Evolutionary conservation across 2,797 vertebrate species (phyloP), one percentile per base, ranked within the genome.

Genomic region (Borostomias antarcticus): DNA sequence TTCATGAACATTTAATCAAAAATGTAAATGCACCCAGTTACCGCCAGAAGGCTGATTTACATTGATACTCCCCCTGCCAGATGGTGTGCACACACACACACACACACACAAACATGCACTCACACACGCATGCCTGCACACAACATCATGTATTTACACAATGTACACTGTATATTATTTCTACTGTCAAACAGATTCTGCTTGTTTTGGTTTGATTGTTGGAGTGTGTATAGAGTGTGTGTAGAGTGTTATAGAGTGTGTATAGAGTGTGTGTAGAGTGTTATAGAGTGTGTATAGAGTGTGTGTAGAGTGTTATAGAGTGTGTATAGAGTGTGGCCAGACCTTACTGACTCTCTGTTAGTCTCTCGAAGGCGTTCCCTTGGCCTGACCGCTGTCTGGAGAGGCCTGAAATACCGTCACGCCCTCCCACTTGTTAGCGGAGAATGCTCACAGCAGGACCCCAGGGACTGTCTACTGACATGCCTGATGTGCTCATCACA

Each of bases 351-450:
- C 32, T 35, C n/a, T n/a, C 8, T 21, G 32, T 25, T 23, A 13
- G 80, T 85, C 69, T 57, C 66, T 80, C 50, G 66, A 71, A 76
- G 61, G 66, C 69, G 60, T 74, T 54, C 56, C 58, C 25, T 70
- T 76, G 67, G 73, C 78, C 77, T 25, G 84, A 86, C 79, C 83
- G 82, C 78, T 70, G 71, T 75, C 82, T 59, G 69, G 61, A 78
- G 67, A 66, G 70, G 80, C 85, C 78, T 88, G 79, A 88, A 89
- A 88, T 89, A 86, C 72, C 62, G 84, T 88, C 80, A 88, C 66
- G 79, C 74, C 68, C 77, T 64, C 61, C 77, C 82, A 84, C 80
- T 89, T 81, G 82, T 85, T 88, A 86, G 70, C 73, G 10, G 28
- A 69, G 62, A 76, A 78, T 21, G 70, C 67, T 70, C 61, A 60